A percentile compares a stretch with the other conserved stretches of the same genome.
phyloP scores from a whole-genome alignment of 2,888 invertebrate genomes.

The Siphlonurus alternatus region DNA sequence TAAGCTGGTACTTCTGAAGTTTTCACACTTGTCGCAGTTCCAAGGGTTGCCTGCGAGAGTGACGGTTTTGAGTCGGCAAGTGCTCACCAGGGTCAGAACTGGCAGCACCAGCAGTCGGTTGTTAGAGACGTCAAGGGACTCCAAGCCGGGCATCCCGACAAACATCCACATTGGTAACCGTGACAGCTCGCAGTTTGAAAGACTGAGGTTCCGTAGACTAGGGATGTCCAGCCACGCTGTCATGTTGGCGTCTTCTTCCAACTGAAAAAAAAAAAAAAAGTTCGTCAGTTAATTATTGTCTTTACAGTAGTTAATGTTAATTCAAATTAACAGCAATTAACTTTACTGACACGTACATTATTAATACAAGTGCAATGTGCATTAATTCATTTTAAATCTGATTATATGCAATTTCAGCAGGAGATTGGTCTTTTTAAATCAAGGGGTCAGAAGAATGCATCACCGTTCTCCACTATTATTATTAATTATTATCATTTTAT shows the following conservation, averaged over 20 bases:
- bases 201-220: background rate
- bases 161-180: background rate
- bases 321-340: too few species aligned
- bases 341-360: too few species aligned
- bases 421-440: too few species aligned
- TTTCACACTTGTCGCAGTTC: background rate
- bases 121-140: background rate
- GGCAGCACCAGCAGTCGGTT: background rate
- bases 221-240: background rate
- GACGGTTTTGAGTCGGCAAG: background rate
- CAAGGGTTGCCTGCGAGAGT: background rate
- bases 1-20: too few species aligned
- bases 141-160: background rate
- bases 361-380: too few species aligned
- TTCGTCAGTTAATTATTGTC: too few species aligned
- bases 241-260: background rate
- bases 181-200: background rate
- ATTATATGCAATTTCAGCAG: too few species aligned
- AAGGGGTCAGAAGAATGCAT: too few species aligned
- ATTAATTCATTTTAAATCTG: too few species aligned
- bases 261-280: background rate
- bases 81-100: background rate
- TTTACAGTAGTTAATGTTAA: too few species aligned
- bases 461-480: too few species aligned
- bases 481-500: too few species aligned